Evolutionary conservation across 2,797 vertebrate genomes (phyloP).

Genomic region (Sebastes melanostomus): DNA sequence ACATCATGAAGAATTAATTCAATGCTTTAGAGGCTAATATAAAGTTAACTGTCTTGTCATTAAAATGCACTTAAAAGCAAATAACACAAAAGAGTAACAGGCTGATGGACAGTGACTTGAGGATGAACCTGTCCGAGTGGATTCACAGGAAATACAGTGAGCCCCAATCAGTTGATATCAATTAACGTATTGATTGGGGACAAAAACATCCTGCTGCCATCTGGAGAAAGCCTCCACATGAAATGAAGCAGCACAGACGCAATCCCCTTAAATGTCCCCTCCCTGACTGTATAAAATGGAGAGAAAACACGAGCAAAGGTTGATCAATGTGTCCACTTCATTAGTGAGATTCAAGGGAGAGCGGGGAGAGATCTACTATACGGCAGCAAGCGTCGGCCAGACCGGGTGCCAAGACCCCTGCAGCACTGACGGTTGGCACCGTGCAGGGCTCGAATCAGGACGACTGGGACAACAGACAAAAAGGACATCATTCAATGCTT

Average conservation of each 20-base stretch:
- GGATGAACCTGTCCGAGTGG: background rate
- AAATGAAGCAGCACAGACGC: slow-evolving; percentile 3
- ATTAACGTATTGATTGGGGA: slow-evolving; percentile 11
- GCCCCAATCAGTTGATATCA: slow-evolving; percentile 8
- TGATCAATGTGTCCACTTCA: slow-evolving; percentile 66
- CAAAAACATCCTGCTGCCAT: slow-evolving; percentile 23
- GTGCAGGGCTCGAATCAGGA: slow-evolving; percentile 15
- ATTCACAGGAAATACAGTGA: slow-evolving; percentile 17
- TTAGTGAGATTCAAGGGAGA: slow-evolving; percentile 38
- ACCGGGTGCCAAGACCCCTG: slow-evolving; percentile 50
- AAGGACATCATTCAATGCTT: background rate
- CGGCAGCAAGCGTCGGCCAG: slow-evolving; percentile 17
- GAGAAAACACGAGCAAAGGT: slow-evolving; percentile 27
- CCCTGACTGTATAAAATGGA: slow-evolving; percentile 19
- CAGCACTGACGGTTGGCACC: slow-evolving; percentile 46
- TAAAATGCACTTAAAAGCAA: slow-evolving; percentile 37
- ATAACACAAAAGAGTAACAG: slow-evolving; percentile 20
- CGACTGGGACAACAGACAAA: slow-evolving; percentile 13
- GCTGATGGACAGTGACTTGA: background rate
- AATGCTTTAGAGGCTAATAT: background rate
- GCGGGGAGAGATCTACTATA: slow-evolving; percentile 29
- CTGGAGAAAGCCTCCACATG: slow-evolving; percentile 11
- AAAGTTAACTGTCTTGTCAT: slow-evolving; percentile 22
- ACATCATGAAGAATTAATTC: slow-evolving; percentile 17
- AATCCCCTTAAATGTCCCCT: slow-evolving; percentile 42